Evolutionary conservation across 2,888 invertebrate genomes (phyloP).

Genomic region (Trichacis sp.): DNA sequence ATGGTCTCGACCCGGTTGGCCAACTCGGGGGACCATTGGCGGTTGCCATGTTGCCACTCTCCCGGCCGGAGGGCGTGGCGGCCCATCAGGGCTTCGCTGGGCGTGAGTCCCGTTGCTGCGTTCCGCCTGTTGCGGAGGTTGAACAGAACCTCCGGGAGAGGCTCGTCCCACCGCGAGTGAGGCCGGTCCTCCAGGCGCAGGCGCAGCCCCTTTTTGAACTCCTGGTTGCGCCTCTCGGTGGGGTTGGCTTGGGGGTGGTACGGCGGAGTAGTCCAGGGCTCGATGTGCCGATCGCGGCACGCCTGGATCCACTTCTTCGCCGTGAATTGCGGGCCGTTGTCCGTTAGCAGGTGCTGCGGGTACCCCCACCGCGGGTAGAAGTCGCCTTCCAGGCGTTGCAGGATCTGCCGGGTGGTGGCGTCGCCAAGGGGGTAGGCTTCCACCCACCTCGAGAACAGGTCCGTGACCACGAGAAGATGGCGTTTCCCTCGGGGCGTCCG

Average conservation of each 20-base stretch:
- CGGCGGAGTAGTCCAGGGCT: conserved; percentile 25
- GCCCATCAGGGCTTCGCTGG: too few species aligned
- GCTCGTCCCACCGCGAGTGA: conserved; percentile 16
- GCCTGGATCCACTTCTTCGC: neutral
- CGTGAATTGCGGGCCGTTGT: conserved; percentile 27
- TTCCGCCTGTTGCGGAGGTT: neutral
- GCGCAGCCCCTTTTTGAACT: too few species aligned
- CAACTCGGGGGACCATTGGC: too few species aligned
- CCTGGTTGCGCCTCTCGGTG: conserved; percentile 31
- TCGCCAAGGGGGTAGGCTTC: conserved; percentile 35
- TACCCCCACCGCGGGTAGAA: conserved; percentile 7
- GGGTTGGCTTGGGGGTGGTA: too few species aligned
- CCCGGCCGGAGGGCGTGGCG: too few species aligned
- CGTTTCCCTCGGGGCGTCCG: conserved; percentile 8
- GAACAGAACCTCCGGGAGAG: conserved; percentile 5
- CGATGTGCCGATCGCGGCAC: conserved; percentile 3
- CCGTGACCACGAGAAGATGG: conserved; percentile 40
- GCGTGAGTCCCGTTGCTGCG: neutral
- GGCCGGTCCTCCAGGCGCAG: too few species aligned
- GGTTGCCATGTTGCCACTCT: too few species aligned
- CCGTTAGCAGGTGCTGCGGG: conserved; percentile 6
- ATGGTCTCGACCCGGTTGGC: too few species aligned
- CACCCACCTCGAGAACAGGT: conserved; percentile 43
- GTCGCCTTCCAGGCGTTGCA: conserved; percentile 12
- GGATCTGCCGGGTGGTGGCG: conserved; percentile 7